Percentiles rank a stretch among this genome's conserved stretches.
Evolutionary conservation across 2,888 invertebrate species (phyloP).

Genomic region (Caenorhabditis plicata): DNA sequence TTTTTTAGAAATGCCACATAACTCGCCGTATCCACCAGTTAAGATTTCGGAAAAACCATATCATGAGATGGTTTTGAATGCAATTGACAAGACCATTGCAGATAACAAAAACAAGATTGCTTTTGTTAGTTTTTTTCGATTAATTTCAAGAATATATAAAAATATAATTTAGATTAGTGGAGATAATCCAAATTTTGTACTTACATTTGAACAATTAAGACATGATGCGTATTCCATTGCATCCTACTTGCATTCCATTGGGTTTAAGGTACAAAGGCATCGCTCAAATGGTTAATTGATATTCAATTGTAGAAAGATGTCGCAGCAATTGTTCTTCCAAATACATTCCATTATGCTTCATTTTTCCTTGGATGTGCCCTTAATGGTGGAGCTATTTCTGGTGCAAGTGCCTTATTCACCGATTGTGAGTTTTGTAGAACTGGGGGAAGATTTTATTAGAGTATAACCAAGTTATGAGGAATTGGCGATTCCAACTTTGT

Average conservation of each 20-base stretch:
- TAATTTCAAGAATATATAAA: not conserved
- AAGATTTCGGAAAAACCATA: slow-evolving; percentile 32
- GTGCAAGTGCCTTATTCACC: slow-evolving; percentile 53
- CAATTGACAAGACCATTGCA: slow-evolving; percentile 32
- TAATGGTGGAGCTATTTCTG: slow-evolving; percentile 44
- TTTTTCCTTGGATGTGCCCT: slow-evolving; percentile 44
- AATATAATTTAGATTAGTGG: slow-evolving; percentile 26
- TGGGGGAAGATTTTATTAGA: not conserved
- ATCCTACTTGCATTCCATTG: slow-evolving; percentile 33
- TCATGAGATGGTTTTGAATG: slow-evolving; percentile 35
- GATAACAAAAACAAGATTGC: slow-evolving; percentile 38
- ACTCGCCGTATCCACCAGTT: slow-evolving; percentile 41
- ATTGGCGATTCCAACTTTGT: too few species aligned
- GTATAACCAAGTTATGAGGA: too few species aligned
- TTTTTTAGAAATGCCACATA: slow-evolving; percentile 19
- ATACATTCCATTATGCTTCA: slow-evolving; percentile 41
- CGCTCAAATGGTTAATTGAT: not conserved
- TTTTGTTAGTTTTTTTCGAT: slow-evolving; percentile 14
- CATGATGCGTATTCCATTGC: slow-evolving; percentile 31
- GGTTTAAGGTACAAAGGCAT: slow-evolving; percentile 28
- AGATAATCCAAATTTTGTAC: slow-evolving; percentile 16
- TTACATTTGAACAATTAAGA: slow-evolving; percentile 33
- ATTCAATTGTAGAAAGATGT: slow-evolving; percentile 30
- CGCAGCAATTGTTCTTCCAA: slow-evolving; percentile 41
- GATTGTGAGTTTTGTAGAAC: slow-evolving; percentile 48